Base-by-base conservation (phyloP, 1,140 invertebrate genomes). In the Zophobas morio region DNA sequence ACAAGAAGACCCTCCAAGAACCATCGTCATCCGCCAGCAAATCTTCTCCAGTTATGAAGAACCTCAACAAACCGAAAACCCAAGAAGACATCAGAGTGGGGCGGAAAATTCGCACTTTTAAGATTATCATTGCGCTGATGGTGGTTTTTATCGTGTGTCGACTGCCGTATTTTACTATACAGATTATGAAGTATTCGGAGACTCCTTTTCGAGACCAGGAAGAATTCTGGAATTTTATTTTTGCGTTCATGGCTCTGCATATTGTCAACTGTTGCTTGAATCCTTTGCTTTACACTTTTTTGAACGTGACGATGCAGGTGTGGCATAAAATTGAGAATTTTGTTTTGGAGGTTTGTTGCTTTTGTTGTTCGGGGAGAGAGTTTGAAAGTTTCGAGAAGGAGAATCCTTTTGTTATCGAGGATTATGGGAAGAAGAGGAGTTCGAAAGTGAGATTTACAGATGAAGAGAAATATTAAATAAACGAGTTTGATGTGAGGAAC, bases 271-370 rank as follows among this genome's bases (percentile, higher is more conserved):
- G 88, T 35, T 86, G 86, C 1, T 39, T 90, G 2, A 89, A 91
- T 86, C 90, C 90, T 0, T 86, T 90, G 36, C 82, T 91, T 1
- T 91, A 90, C 75, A 88, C 88, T 0, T 91, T 89, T 79, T 81
- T 90, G 1, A 86, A 88, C 32, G 85, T 88, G 72, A 88, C 89
- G 2, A 82, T 90, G 35, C 70, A 75, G 1, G 56, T 79, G 33
- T 77, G 78, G 2, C 74, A 40, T 6, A 74, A 81, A 47, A 76
- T 79, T 33, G 71, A 74, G 6, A 80, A 81, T 54, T 81, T 83
- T 46, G 42, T 82, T 6, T 81, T 70, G 5, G 78, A 82, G 57
- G 80, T 84, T 20, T 82, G 81, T n/a, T 86, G 82, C 56, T 84
- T 82, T 75, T 85, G 81, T 60, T 85, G 78, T 54, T 84, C 82